These are phyloP conservation scores for Stictocephala bisonia DNA, from an alignment of 2,888 invertebrate species.

Conservation along the genomic window DNA sequence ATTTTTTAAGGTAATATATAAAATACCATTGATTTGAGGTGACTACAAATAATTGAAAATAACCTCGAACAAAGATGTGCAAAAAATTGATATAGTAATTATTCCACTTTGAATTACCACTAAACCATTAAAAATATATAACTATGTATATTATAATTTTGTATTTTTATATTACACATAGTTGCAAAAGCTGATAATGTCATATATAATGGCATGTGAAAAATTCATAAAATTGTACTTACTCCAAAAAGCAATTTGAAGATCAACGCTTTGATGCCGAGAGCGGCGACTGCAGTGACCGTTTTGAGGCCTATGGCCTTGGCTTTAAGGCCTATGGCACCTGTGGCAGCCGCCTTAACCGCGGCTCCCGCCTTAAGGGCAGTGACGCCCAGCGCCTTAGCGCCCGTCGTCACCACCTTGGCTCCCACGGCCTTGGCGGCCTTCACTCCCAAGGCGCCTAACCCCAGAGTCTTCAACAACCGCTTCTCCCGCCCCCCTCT, in stretches of 20 bases:
- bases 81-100: too few relatives aligned
- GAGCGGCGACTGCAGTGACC: constrained; percentile 58
- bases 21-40: too few relatives aligned
- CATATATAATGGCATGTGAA: too few relatives aligned
- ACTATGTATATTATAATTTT: too few relatives aligned
- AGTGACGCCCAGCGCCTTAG: constrained; percentile 54
- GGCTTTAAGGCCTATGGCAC: constrained; percentile 54
- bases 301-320: constrained; percentile 57
- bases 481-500: constrained; percentile 50
- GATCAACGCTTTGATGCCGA: constrained; percentile 59
- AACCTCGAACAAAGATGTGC: too few relatives aligned
- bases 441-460: constrained; percentile 28
- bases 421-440: constrained; percentile 31
- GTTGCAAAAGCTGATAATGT: too few relatives aligned
- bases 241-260: constrained; percentile 60
- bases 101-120: too few relatives aligned
- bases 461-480: constrained; percentile 36
- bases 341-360: constrained; percentile 53
- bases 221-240: too few relatives aligned
- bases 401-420: constrained; percentile 47
- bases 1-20: too few relatives aligned
- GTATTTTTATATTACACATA: too few relatives aligned
- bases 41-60: too few relatives aligned
- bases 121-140: too few relatives aligned
- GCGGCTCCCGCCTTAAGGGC: constrained; percentile 48